A percentile compares a stretch with the other conserved stretches of the same genome.
Evolutionary conservation across 1,140 invertebrate species (phyloP).

Genomic region (Lordiphosa mommai): DNA sequence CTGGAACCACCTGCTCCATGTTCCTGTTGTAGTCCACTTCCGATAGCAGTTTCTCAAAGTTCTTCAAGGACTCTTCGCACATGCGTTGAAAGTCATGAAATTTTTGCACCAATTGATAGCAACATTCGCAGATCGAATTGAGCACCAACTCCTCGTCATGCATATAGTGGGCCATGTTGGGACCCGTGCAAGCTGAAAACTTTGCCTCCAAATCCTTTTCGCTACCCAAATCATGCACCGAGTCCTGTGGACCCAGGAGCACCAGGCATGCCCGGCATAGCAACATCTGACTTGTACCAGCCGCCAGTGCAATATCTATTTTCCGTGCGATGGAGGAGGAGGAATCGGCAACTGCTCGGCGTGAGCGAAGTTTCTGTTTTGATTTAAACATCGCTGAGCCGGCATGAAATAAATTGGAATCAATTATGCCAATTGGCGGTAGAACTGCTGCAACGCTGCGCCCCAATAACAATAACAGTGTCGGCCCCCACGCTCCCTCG

Average conservation of each 20-base stretch:
- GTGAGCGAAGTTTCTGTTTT: slow-evolving; percentile 24
- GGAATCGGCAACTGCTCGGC: slow-evolving; percentile 37
- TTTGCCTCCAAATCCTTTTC: slow-evolving; percentile 50
- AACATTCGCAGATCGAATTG: slow-evolving; percentile 58
- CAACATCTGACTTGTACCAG: slow-evolving; percentile 25
- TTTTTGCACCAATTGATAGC: slow-evolving; percentile 56
- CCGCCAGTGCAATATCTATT: not conserved
- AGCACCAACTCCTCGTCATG: slow-evolving; percentile 34
- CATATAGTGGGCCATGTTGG: not conserved
- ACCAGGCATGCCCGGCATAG: slow-evolving; percentile 59
- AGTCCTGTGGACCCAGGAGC: slow-evolving; percentile 35
- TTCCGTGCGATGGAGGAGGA: slow-evolving; percentile 3
- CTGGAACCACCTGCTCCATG: not conserved
- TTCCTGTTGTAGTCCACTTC: slow-evolving; percentile 11
- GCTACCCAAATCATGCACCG: slow-evolving; percentile 27
- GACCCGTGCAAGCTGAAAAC: slow-evolving; percentile 37
- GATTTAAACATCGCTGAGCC: slow-evolving; percentile 37
- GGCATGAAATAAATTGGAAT: slow-evolving; percentile 43
- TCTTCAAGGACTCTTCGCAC: slow-evolving; percentile 56
- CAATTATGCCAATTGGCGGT: slow-evolving; percentile 41
- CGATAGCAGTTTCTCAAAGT: slow-evolving; percentile 45
- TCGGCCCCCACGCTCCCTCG: slow-evolving; percentile 8
- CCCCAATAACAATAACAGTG: not conserved
- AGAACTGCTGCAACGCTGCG: slow-evolving; percentile 18
- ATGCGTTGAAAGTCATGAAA: slow-evolving; percentile 62